Conservation (phyloP, 2,888 invertebrate genomes). For the Aspidiotus rigidus region DNA sequence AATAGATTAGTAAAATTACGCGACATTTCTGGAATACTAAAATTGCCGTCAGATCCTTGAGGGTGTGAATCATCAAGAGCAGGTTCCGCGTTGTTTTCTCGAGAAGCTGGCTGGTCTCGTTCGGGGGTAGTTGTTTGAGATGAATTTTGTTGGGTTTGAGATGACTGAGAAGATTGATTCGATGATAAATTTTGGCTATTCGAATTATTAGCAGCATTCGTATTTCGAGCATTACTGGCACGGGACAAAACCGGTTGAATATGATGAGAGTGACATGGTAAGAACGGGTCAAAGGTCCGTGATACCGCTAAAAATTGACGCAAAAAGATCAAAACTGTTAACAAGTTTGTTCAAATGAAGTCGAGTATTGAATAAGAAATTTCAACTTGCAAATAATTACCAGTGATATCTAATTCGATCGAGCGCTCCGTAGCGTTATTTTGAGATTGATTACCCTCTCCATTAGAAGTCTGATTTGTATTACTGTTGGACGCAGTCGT, state of each 20-base stretch:
- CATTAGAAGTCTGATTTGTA: neutral
- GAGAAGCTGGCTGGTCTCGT: neutral
- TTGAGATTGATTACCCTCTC: conserved; percentile 1
- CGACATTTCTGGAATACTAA: conserved; percentile 8
- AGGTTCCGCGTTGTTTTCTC: too few relatives aligned
- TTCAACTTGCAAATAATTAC: neutral
- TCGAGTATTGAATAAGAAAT: neutral
- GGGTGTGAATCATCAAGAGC: neutral
- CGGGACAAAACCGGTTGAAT: conserved; percentile 43
- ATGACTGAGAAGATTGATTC: conserved; percentile 7
- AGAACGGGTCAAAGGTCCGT: conserved; percentile 53
- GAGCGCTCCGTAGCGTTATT: conserved; percentile 14
- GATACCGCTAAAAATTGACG: conserved; percentile 1
- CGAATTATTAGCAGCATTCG: neutral
- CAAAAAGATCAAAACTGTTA: neutral
- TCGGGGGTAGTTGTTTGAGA: neutral
- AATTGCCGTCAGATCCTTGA: conserved; percentile 8
- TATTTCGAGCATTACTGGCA: conserved; percentile 12
- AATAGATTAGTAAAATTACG: conserved; percentile 11
- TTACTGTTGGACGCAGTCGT: neutral
- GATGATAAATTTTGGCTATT: conserved; percentile 10
- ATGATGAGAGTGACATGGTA: conserved; percentile 65
- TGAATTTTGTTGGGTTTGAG: conserved; percentile 5
- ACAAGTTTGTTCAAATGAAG: neutral
- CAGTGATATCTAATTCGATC: conserved; percentile 16